Evolutionary conservation across 1,140 invertebrate genomes (phyloP), one percentile per base, ranked within the genome.

Genomic region (Pseudomyrmex flavicornis): DNA sequence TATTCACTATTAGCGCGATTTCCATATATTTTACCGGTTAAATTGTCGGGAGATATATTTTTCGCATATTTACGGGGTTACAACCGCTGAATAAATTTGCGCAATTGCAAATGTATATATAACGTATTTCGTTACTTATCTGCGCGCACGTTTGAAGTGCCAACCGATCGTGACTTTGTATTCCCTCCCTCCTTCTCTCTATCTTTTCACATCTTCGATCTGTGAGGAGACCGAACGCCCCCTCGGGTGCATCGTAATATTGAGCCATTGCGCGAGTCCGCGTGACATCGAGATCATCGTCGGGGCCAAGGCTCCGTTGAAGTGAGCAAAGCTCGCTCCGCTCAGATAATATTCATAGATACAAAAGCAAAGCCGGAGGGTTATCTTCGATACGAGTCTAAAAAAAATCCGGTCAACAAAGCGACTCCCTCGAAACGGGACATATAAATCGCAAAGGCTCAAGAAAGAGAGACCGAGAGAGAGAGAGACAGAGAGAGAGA

Each of bases 261-360:
- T 90, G 89, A 90, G 87, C 84, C 85, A 85, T 90, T 80, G 85
- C 85, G 83, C 85, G 84, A 89, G 87, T 86, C 74, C 75, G 87
- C 87, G 84, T 87, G 82, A 87, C 88, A 89, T 88, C 73, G 82
- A 85, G 79, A 89, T 91, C 84, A 85, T 90, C 79, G 58, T 22
- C n/a, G 65, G 70, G 84, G 85, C 88, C 87, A 88, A 86, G 87
- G 89, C 86, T 85, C 80, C 77, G n/a, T 15, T 70, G 85, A 85
- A 84, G 35, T 70, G 85, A 85, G 83, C 89, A 89, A 90, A 89
- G 80, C 84, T 7, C 5, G 80, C 84, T 35, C 35, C 35, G 35
- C 79, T 52, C 80, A 91, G 91, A 92, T 91, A 91, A 91, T 91
- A 90, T 88, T 90, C 88, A 75, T 72, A 90, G 91, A 91, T 92